These are phyloP conservation scores for Arremon aurantiirostris DNA, from an alignment of 2,797 vertebrate species.

Conservation along the genomic window DNA sequence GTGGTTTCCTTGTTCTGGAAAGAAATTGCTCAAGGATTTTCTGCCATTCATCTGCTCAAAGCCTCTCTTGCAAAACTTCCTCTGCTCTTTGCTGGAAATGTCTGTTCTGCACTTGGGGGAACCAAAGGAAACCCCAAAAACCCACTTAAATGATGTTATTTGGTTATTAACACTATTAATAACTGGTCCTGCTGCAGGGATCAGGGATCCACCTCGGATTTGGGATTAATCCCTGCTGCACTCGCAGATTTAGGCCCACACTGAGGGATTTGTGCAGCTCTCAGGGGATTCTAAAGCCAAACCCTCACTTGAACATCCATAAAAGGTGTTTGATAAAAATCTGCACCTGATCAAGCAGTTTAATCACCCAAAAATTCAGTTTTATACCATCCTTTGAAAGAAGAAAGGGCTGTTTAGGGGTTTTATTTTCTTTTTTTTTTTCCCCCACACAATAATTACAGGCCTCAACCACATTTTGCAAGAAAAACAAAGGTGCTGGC, in stretches of 20 bases:
- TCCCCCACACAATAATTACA: not conserved
- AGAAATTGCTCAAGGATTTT: not conserved
- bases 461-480: not conserved
- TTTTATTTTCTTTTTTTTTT: not conserved
- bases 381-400: not conserved
- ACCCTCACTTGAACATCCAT: not conserved
- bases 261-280: not conserved
- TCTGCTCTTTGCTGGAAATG: not conserved
- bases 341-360: accelerated
- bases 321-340: not conserved
- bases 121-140: not conserved
- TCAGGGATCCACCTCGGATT: accelerated
- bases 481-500: not conserved
- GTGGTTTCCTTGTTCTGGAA: not conserved
- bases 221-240: not conserved
- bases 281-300: not conserved
- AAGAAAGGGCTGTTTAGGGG: accelerated
- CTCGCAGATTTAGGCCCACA: not conserved
- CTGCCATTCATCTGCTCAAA: not conserved
- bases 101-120: not conserved
- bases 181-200: not conserved
- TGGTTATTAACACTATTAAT: too few relatives aligned
- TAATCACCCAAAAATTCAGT: not conserved
- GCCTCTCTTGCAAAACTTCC: slow-evolving; percentile 1
- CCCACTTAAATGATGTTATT: accelerated